phyloP scores from a whole-genome alignment of 1,140 invertebrate genomes.

The Paraescarpia echinospica region DNA sequence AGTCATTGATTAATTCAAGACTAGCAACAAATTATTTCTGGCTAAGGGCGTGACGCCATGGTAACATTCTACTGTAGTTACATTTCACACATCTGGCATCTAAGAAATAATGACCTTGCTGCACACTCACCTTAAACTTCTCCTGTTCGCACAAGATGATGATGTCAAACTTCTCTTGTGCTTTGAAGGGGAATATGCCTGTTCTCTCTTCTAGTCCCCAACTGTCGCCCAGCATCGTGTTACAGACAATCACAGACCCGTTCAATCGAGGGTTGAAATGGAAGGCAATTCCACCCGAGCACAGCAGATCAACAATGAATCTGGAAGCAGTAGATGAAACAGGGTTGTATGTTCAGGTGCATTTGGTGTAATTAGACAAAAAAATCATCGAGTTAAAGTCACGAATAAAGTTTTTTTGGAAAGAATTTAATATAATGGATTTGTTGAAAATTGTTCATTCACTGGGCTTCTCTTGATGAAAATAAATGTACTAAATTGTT shows the following conservation, averaged over 20 bases:
- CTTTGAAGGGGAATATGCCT: constrained; percentile 67
- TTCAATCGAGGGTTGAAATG: constrained; percentile 69
- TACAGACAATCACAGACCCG: constrained; percentile 69
- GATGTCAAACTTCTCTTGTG: constrained; percentile 73
- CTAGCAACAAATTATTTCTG: no score
- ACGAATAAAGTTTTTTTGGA: no score
- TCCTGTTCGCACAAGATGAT: constrained; percentile 70
- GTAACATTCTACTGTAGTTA: no score
- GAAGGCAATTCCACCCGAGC: constrained; percentile 71
- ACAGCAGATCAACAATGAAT: constrained; percentile 65
- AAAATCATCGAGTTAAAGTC: no score
- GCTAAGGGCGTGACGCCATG: no score
- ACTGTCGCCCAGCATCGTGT: constrained; percentile 64
- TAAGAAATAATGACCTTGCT: not conserved
- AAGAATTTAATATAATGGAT: no score
- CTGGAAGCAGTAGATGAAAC: constrained; percentile 49
- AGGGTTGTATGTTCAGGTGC: not conserved
- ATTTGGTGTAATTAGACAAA: no score
- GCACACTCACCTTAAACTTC: constrained; percentile 67
- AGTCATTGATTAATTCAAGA: no score
- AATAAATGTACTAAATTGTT: no score
- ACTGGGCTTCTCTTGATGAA: no score
- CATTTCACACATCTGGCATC: no score
- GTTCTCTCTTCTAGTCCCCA: constrained; percentile 75
- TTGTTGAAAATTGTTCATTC: no score